Percentiles rank a stretch among this genome's conserved stretches.
Evolutionary conservation across 1,140 invertebrate genomes (phyloP).

Genomic region (Acromyrmex charruanus): DNA sequence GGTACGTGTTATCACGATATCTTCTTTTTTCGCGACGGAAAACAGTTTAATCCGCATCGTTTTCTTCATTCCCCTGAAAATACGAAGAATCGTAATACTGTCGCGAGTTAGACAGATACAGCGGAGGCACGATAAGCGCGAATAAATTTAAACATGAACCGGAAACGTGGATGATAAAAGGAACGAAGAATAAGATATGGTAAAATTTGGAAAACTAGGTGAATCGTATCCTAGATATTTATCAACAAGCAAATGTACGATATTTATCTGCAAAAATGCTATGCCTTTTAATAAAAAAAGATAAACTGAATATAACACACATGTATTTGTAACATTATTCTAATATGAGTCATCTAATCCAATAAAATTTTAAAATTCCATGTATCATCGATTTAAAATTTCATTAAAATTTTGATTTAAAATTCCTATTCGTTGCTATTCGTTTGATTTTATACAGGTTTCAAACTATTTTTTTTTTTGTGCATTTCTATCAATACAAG

Average conservation of each 20-base stretch:
- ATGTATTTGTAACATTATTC: not conserved
- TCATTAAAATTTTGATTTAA: not conserved
- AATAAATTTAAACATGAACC: constrained; percentile 11
- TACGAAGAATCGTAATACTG: not conserved
- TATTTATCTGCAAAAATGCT: not conserved
- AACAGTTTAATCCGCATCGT: constrained; percentile 9
- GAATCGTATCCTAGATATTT: not conserved
- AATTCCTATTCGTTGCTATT: constrained; percentile 19
- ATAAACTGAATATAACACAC: not conserved
- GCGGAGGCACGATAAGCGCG: constrained; percentile 1
- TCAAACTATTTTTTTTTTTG: constrained; percentile 6
- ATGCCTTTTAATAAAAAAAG: not conserved
- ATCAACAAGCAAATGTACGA: too few relatives aligned
- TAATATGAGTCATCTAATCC: not conserved
- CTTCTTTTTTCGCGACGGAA: not conserved
- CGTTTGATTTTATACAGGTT: not conserved
- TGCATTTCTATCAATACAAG: constrained; percentile 13
- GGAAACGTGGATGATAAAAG: not conserved
- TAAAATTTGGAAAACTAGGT: not conserved
- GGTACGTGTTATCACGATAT: too few relatives aligned
- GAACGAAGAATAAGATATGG: not conserved
- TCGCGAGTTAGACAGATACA: not conserved
- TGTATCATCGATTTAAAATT: not conserved
- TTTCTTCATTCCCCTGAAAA: not conserved
- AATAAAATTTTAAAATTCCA: not conserved